Evolutionary conservation across 2,113 vertebrate genomes (phyloP), one percentile per base, ranked within the genome.

Genomic region (Passer montanus): DNA sequence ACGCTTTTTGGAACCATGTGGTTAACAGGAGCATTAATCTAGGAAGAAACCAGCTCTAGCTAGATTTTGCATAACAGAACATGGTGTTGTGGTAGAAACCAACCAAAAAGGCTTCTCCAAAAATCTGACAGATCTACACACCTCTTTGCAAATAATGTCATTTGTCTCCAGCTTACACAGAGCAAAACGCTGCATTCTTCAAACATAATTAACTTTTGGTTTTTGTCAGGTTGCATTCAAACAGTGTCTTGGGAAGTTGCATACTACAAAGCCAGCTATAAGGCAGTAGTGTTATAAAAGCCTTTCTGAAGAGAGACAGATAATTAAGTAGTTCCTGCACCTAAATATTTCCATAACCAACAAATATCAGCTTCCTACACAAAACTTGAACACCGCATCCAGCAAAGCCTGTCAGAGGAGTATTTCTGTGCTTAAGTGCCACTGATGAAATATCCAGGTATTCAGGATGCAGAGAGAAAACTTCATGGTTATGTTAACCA

Each of bases 151-250:
- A 90, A 73, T 43, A 62, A 64, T 47, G 16, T 18, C 6, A 64
- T 77, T 89, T 70, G 49, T 67, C 74, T 91, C 33, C 53, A n/a
- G 22, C 31, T 91, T 62, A 85, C 13, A 31, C 5, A 52, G 7
- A 77, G 77, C 37, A 91, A 90, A 64, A 46, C n/a, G 84, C 7
- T 39, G 49, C 58, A 18, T 64, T 81, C 85, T 93, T 91, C 83
- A 94, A 90, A 73, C 13, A 37, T 64, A 86, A 89, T 69, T 64
- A 69, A 76, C 70, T 68, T 95, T 90, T 53, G 39, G 18, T 80
- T 86, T 67, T 49, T 76, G 67, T 86, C 93, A 87, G 59, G 31
- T 91, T 47, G 33, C 35, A 73, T 80, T 90, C 84, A 91, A 76
- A 58, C 7, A 26, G 12, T 35, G 13, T 37, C 75, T 72, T 14